These are phyloP conservation scores for Parapsyche elsis DNA, from an alignment of 1,140 invertebrate genomes.

Conservation along the genomic window DNA sequence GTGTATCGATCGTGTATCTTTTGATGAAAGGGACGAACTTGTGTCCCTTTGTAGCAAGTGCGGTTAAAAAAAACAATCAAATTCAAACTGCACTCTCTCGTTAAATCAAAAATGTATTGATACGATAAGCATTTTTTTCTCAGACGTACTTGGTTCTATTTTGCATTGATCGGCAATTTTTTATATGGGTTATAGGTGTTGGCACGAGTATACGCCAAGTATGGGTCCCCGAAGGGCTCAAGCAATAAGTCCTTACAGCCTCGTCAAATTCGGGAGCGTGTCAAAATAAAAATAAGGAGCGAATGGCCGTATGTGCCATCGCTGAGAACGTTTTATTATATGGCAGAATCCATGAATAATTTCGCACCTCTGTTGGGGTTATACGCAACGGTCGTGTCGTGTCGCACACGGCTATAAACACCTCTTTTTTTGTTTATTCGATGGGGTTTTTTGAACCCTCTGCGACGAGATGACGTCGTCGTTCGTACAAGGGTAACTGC, in stretches of 20 bases:
- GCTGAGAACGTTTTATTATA: background rate
- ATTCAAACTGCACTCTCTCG: too few species aligned
- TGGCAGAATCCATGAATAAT: constrained; percentile 19
- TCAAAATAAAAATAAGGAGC: background rate
- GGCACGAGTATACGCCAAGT: too few species aligned
- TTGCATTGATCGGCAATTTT: too few species aligned
- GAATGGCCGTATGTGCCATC: background rate
- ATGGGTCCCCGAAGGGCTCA: background rate
- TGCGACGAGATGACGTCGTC: constrained; percentile 2
- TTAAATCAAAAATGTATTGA: too few species aligned
- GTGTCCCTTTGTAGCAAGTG: too few species aligned
- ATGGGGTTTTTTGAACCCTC: too few species aligned
- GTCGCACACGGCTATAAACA: background rate
- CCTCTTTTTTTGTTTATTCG: background rate
- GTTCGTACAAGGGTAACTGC: background rate
- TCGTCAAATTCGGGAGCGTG: background rate
- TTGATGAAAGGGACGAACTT: too few species aligned
- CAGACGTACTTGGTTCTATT: too few species aligned
- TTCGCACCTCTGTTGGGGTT: background rate
- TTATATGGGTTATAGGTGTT: too few species aligned
- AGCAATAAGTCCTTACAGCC: background rate
- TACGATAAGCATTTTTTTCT: too few species aligned
- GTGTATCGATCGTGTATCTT: too few species aligned
- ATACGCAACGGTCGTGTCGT: background rate
- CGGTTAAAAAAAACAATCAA: too few species aligned